Base-by-base conservation (phyloP, 2,888 invertebrate genomes). In the Melieria crassipennis region DNA sequence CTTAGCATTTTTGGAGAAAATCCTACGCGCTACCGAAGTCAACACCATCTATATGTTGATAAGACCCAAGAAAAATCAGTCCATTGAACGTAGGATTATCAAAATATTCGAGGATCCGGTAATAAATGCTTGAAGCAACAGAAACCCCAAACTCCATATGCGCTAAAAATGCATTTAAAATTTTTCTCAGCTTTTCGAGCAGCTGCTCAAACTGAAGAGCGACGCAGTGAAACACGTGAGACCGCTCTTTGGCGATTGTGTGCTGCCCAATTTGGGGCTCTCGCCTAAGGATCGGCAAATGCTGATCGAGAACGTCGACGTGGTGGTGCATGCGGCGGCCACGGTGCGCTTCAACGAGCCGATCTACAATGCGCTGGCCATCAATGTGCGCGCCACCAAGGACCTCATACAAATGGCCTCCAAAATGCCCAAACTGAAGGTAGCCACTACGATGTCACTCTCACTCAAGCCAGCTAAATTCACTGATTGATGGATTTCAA, bases 321-420 rank as follows among this genome's bases (percentile, higher is more conserved):
- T 92, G 70, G 89, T 92, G 7, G 93, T 98, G 85, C 96, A 98
- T 83, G 93, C 93, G 7, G 98, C 98, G 0, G 98, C 98, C 1
- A 97, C 97, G 0, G 94, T 98, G 6, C 81, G 85, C 30, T 94
- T 94, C 80, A 91, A 92, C 81, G 93, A 93, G 81, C 90, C 90
- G 43, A 86, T 94, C 30, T 89, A 90, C 84, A 83, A 89, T 10
- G 92, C 94, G 0, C 87, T 92, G 68, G 89, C 89, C 76, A 91
- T 93, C 85, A 94, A 94, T 85, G 89, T 93, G 1, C 85, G 89
- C n/a, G 92, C 91, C 57, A 91, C 92, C 0, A 88, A 89, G 71
- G 89, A 91, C 75, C 88, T 93, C 75, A 81, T 94, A 62, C 86
- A 89, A 56, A 85, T 94, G 65, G 91, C 91, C 79, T 89, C 89